These are phyloP conservation scores for Hippocampus zosterae DNA, from an alignment of 2,113 vertebrate species.

Conservation along the genomic window DNA sequence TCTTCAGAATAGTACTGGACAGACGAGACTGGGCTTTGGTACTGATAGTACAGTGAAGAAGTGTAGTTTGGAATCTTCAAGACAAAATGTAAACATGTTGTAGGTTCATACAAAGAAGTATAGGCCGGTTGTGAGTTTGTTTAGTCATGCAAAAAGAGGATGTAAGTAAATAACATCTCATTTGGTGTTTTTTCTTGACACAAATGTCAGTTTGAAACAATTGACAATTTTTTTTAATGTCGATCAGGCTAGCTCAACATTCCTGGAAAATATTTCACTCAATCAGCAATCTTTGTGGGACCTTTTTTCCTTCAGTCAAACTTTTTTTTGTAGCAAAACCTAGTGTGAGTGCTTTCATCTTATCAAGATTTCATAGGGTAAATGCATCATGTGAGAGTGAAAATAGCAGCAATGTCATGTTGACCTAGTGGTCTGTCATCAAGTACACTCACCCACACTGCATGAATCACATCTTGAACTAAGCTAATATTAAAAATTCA, in stretches of 20 bases:
- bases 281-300: not conserved
- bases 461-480: not conserved
- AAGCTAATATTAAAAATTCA: too few species aligned
- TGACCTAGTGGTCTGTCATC: slow-evolving; percentile 1
- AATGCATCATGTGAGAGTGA: not conserved
- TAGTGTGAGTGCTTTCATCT: not conserved
- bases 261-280: not conserved
- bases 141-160: slow-evolving; percentile 53
- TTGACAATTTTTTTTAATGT: not conserved
- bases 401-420: slow-evolving; percentile 1
- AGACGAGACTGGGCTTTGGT: slow-evolving; percentile 40
- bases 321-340: not conserved
- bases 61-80: slow-evolving; percentile 57
- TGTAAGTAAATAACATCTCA: slow-evolving; percentile 17
- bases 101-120: not conserved
- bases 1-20: slow-evolving; percentile 52
- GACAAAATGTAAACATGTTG: slow-evolving; percentile 26
- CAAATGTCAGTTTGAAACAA: not conserved
- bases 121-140: slow-evolving; percentile 14
- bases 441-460: not conserved
- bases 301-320: not conserved
- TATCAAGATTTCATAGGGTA: slow-evolving; percentile 1
- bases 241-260: not conserved
- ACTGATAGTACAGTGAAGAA: slow-evolving; percentile 53
- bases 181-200: not conserved